Evolutionary conservation across 2,797 vertebrate genomes (phyloP).

Genomic region (Melanogrammus aeglefinus): DNA sequence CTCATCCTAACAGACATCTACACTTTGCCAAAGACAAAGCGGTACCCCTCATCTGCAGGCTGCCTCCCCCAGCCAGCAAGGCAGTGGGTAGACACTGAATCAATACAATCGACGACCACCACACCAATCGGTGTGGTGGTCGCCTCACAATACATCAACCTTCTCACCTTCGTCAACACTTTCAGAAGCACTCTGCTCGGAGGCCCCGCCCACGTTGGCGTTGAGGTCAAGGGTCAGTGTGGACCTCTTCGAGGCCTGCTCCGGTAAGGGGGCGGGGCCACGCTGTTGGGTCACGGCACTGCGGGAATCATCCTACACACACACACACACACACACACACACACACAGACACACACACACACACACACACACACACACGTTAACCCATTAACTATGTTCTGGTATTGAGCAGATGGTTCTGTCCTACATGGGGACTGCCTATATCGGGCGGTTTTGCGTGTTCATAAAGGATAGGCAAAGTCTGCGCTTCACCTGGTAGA

Average conservation of each 20-base stretch:
- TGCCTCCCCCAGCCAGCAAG: not conserved
- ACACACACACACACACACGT: not conserved
- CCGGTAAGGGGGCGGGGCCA: slow-evolving; percentile 66
- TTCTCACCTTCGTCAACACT: slow-evolving; percentile 82
- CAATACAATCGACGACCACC: not conserved
- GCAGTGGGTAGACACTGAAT: not conserved
- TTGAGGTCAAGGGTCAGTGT: slow-evolving; percentile 82
- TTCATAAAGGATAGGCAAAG: slow-evolving; percentile 3
- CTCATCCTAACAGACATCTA: not conserved
- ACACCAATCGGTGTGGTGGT: not conserved
- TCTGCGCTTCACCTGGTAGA: not conserved
- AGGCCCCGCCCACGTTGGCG: slow-evolving; percentile 79
- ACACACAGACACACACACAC: not conserved
- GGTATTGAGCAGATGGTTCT: no score
- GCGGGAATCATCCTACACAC: slow-evolving; percentile 69
- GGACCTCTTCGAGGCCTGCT: slow-evolving; percentile 68
- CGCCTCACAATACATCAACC: not conserved
- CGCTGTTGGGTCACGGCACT: slow-evolving; percentile 60
- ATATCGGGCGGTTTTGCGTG: not conserved
- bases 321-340: not conserved
- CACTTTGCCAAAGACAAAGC: not conserved
- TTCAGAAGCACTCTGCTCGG: slow-evolving; percentile 84
- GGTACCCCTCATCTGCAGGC: not conserved
- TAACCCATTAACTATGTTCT: no score
- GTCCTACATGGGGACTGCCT: not conserved